Evolutionary conservation across 2,113 vertebrate genomes (phyloP), one percentile per base, ranked within the genome.

Genomic region (Amphiprion percula): DNA sequence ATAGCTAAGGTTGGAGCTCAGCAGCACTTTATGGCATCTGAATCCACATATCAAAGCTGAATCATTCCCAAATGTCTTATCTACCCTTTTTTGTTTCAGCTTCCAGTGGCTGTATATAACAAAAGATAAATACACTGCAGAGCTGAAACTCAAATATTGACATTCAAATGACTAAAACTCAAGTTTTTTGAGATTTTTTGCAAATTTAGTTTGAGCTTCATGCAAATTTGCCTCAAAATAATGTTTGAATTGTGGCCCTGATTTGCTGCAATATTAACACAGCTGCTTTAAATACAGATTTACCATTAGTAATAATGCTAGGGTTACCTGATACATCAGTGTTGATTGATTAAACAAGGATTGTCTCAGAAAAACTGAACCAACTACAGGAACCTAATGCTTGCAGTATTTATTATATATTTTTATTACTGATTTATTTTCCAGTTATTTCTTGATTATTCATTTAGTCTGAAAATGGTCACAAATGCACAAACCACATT

Each of bases 121-220:
- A 24, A 9, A 5, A 15, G 10, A 23, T 28, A 28, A 33, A 14
- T 17, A n/a, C 61, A 10, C 10, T 37, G 33, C 58, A 33, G 55
- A 74, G 17, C 44, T 54, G 50, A 54, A 64, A 67, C n/a, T 70
- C 30, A 75, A 79, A 75, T 46, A 72, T 46, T 72, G 26, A 59
- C 15, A 23, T 23, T 4, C 21, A 24, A 12, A 33, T 24, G 24
- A 52, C 26, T 62, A 50, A 50, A 37, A 37, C 19, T 30, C 17
- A 62, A 8, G 10, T 72, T 72, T 61, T 55, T 69, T 10, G 19
- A 50, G 30, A 19, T 28, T 50, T 56, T 47, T 11, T 37, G 14
- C 23, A 71, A 2, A 75, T 56, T 7, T 5, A 1, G 5, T 33
- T 33, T 33, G 30, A 33, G 30, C 4, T 33, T 33, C 7, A 33